Conservation (phyloP, 2,113 vertebrate species). For the Pipra filicauda region DNA sequence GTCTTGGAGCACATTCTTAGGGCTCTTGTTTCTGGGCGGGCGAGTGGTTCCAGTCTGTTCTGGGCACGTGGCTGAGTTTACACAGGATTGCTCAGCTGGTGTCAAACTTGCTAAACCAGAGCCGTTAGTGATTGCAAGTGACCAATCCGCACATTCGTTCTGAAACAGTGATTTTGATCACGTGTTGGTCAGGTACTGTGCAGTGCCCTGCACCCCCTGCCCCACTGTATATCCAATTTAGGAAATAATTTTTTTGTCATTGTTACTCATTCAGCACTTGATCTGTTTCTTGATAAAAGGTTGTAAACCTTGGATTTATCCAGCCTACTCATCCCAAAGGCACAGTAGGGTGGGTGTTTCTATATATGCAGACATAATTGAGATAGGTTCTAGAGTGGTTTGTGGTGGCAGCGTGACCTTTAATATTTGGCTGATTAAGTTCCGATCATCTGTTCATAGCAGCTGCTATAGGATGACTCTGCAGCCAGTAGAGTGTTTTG, state of each 20-base stretch:
- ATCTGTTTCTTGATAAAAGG: not conserved
- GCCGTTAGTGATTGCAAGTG: not conserved
- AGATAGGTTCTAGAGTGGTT: not conserved
- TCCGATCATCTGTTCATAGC: not conserved
- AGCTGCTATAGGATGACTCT: not conserved
- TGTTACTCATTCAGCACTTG: not conserved
- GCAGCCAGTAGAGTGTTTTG: not conserved
- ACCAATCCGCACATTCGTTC: not conserved
- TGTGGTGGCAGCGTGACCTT: not conserved
- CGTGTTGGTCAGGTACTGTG: not conserved
- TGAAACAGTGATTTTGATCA: not conserved
- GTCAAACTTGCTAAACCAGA: not conserved
- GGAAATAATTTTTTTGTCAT: not conserved
- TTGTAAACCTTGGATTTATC: not conserved
- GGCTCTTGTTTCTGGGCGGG: not conserved
- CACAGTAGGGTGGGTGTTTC: not conserved
- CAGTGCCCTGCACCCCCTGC: not conserved
- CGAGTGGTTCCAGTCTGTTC: not conserved
- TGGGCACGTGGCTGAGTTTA: not conserved
- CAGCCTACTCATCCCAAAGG: not conserved
- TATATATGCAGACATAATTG: not conserved
- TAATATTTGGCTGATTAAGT: not conserved
- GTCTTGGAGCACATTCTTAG: not conserved
- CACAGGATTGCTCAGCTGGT: rapidly evolving
- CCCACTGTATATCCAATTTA: not conserved